A percentile compares a stretch with the other conserved stretches of the same genome.
These are phyloP conservation scores for Stercorarius parasiticus DNA, from an alignment of 2,113 vertebrate species.

Conservation along the genomic window DNA sequence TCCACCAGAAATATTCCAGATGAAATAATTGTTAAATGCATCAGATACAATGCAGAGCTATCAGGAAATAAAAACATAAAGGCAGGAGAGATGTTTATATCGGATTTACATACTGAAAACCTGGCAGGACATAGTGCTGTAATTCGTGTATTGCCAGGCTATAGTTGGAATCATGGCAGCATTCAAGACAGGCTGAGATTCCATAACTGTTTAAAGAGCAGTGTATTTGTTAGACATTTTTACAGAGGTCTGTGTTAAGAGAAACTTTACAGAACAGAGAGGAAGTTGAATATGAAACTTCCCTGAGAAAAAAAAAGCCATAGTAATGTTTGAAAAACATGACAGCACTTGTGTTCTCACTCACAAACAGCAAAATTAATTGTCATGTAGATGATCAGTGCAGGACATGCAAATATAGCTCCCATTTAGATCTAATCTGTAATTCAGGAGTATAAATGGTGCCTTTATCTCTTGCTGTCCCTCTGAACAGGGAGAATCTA, in stretches of 20 bases:
- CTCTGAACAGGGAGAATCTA: not conserved
- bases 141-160: not conserved
- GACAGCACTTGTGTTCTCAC: not conserved
- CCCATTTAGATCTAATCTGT: not conserved
- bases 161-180: not conserved
- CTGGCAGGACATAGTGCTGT: not conserved
- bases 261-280: not conserved
- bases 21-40: slow-evolving; percentile 48
- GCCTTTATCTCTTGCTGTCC: not conserved
- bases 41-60: not conserved
- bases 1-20: slow-evolving; percentile 24
- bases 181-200: not conserved
- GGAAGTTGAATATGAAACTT: not conserved
- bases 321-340: not conserved
- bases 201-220: not conserved
- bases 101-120: not conserved
- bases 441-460: not conserved
- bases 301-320: not conserved
- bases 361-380: not conserved
- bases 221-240: not conserved
- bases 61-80: not conserved
- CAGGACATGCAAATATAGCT: not conserved
- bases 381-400: not conserved
- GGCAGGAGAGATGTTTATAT: not conserved
- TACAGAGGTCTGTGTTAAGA: not conserved